A percentile compares a stretch with the other conserved stretches of the same genome.
Conservation (phyloP, 1,140 invertebrate species). For the Drosophila malerkotliana region DNA sequence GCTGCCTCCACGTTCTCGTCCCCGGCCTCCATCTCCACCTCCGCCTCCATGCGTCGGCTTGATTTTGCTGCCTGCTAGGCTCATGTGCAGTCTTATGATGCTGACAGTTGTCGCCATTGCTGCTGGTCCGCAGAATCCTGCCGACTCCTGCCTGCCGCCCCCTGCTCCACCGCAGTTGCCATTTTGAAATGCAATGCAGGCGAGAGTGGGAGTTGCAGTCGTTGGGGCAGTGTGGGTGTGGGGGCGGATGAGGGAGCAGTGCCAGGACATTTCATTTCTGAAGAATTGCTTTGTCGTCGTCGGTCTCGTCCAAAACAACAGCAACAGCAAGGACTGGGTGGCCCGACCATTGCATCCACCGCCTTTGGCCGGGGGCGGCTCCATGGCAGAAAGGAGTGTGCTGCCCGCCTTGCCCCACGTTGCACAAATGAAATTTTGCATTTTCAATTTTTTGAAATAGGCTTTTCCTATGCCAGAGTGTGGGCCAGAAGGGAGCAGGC, state of each 20-base stretch:
- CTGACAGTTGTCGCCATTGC: conserved; percentile 73
- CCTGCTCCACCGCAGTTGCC: conserved; percentile 15
- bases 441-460: conserved; percentile 83
- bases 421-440: conserved; percentile 82
- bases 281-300: conserved; percentile 78
- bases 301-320: conserved; percentile 57
- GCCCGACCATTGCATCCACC: conserved; percentile 51
- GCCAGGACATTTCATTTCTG: conserved; percentile 80
- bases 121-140: conserved; percentile 33
- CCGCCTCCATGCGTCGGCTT: background rate
- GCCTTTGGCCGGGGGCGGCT: conserved; percentile 23
- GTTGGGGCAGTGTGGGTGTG: background rate
- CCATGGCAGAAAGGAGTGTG: conserved; percentile 17
- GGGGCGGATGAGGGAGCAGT: conserved; percentile 1
- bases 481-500: conserved; percentile 6
- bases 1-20: background rate
- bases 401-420: conserved; percentile 33
- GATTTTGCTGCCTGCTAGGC: conserved; percentile 40
- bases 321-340: conserved; percentile 32
- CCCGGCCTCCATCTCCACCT: background rate
- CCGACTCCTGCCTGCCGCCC: conserved; percentile 9
- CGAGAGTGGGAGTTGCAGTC: conserved; percentile 24
- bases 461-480: conserved; percentile 61
- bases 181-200: conserved; percentile 68
- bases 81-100: conserved; percentile 69